A percentile compares a stretch with the other conserved stretches of the same genome.
Conservation (phyloP, 2,113 vertebrate species). For the Callipepla squamata region DNA sequence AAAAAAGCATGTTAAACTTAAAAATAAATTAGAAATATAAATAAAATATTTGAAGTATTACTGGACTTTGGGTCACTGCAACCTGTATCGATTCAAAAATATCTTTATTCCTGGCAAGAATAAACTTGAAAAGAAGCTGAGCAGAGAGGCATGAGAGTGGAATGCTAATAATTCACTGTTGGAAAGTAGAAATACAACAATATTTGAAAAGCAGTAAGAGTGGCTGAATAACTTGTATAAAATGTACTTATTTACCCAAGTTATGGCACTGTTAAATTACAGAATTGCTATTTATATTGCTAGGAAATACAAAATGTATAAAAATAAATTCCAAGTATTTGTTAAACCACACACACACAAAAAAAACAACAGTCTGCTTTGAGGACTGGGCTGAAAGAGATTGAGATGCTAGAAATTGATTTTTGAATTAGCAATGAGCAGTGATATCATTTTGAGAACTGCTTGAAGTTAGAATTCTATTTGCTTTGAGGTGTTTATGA, state of each 20-base stretch:
- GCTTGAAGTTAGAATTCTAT: neutral
- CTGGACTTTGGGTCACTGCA: neutral
- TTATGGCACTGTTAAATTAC: neutral
- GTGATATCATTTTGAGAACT: neutral
- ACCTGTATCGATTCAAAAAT: neutral
- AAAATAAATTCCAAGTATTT: neutral
- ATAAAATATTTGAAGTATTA: neutral
- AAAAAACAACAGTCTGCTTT: neutral
- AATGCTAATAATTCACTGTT: neutral
- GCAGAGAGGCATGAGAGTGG: neutral
- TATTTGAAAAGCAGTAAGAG: neutral
- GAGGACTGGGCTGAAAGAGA: neutral
- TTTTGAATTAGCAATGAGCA: slow-evolving; percentile 8
- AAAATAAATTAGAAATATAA: neutral
- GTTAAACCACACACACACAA: neutral
- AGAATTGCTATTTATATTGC: neutral
- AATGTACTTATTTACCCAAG: neutral
- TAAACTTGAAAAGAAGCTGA: neutral
- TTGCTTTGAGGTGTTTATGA: neutral
- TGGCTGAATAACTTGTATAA: neutral
- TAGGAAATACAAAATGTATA: neutral
- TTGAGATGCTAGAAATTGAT: neutral
- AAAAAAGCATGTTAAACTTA: neutral
- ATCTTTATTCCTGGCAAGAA: neutral
- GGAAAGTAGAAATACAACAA: neutral